These are phyloP conservation scores for Epinephelus awoara DNA, from an alignment of 2,797 vertebrate genomes.

Conservation along the genomic window DNA sequence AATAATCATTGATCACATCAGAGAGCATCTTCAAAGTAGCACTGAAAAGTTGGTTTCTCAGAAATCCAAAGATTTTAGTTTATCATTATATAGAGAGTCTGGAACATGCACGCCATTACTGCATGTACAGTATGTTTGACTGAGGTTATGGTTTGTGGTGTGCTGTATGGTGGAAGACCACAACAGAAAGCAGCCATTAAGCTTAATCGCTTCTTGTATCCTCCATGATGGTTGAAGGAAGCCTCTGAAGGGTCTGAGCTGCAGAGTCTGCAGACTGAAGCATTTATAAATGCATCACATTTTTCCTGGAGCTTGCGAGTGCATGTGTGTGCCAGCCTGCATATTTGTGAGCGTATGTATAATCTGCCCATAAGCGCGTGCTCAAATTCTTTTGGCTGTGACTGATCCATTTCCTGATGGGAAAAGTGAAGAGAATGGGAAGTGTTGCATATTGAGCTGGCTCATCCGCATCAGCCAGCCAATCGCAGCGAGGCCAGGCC, in stretches of 20 bases:
- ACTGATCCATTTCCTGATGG: slow-evolving; percentile 67
- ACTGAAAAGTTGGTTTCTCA: neutral
- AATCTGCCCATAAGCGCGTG: slow-evolving; percentile 34
- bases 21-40: neutral
- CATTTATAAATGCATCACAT: slow-evolving; percentile 8
- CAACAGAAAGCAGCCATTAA: neutral
- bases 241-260: neutral
- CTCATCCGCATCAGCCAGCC: slow-evolving; percentile 49
- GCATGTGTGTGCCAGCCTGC: slow-evolving; percentile 2
- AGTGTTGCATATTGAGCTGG: slow-evolving; percentile 49
- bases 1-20: neutral
- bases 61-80: neutral
- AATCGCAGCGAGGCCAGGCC: slow-evolving; percentile 50
- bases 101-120: too few species aligned
- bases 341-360: slow-evolving; percentile 32
- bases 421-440: slow-evolving; percentile 56
- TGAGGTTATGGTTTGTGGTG: neutral
- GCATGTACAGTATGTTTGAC: too few species aligned
- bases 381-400: slow-evolving; percentile 50
- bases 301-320: slow-evolving; percentile 5
- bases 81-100: too few species aligned
- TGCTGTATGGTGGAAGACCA: neutral
- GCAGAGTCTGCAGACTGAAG: slow-evolving; percentile 1
- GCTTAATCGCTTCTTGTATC: neutral
- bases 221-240: neutral